Evolutionary conservation across 2,888 invertebrate species (phyloP).

Genomic region (Halictus quadricinctus): DNA sequence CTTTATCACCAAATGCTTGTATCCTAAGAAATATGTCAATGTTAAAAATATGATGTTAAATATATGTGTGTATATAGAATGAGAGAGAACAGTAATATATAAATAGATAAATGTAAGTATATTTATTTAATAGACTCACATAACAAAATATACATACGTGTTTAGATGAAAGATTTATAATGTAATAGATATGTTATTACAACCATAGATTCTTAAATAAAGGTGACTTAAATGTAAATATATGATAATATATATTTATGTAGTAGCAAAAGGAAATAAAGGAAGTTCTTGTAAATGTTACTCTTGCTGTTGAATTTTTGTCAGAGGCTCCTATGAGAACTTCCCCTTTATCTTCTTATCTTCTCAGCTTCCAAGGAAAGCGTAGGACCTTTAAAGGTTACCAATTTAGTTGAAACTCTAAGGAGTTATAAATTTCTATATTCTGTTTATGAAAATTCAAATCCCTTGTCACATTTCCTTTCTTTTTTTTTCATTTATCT

Average conservation of each 20-base stretch:
- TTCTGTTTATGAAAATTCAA: too few relatives aligned
- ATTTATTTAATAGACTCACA: conserved; percentile 64
- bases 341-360: background rate
- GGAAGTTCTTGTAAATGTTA: conserved; percentile 51
- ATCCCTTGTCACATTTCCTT: too few relatives aligned
- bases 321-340: background rate
- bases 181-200: conserved; percentile 50
- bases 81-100: conserved; percentile 51
- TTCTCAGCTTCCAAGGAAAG: background rate
- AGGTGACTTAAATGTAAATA: conserved; percentile 59
- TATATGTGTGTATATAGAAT: conserved; percentile 43
- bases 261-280: conserved; percentile 57
- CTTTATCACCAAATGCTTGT: conserved; percentile 41
- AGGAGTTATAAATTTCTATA: too few relatives aligned
- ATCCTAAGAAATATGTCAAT: conserved; percentile 29
- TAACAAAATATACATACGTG: conserved; percentile 49
- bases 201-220: conserved; percentile 48
- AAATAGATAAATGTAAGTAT: conserved; percentile 61
- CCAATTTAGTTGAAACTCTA: too few relatives aligned
- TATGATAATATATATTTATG: conserved; percentile 63
- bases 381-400: background rate
- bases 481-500: too few relatives aligned
- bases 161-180: conserved; percentile 53
- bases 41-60: conserved; percentile 45
- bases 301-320: background rate